Evolutionary conservation across 2,888 invertebrate species (phyloP).

Genomic region (Trissolcus brochymenae): DNA sequence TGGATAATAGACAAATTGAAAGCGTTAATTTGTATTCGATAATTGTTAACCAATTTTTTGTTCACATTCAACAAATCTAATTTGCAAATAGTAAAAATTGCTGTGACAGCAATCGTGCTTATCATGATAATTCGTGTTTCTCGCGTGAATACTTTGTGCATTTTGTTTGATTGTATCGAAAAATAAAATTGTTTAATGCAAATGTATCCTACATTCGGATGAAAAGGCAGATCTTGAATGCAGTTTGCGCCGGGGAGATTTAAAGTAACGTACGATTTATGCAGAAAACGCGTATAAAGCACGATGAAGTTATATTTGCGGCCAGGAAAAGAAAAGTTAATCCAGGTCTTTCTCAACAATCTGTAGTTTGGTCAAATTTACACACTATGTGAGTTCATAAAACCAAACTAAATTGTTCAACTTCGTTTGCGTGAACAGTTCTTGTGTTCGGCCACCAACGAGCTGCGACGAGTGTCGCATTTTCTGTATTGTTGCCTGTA

Average conservation of each 20-base stretch:
- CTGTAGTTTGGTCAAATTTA: conserved; percentile 48
- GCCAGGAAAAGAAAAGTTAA: conserved; percentile 40
- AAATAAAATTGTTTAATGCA: conserved; percentile 51
- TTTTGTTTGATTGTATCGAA: conserved; percentile 48
- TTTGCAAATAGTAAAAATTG: background rate
- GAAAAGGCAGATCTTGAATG: conserved; percentile 42
- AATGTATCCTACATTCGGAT: conserved; percentile 50
- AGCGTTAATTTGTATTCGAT: background rate
- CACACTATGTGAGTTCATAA: conserved; percentile 33
- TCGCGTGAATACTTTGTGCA: conserved; percentile 36
- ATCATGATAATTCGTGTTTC: conserved; percentile 14
- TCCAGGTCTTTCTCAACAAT: conserved; percentile 30
- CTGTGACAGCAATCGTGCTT: conserved; percentile 15
- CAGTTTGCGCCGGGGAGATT: conserved; percentile 15
- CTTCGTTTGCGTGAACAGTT: conserved; percentile 18
- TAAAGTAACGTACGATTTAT: conserved; percentile 35
- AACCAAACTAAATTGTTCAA: conserved; percentile 14
- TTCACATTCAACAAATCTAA: background rate
- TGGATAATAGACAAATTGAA: background rate
- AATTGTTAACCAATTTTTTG: background rate
- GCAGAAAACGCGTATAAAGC: conserved; percentile 39
- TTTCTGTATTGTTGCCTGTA: no score
- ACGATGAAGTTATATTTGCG: conserved; percentile 51
- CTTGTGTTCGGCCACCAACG: background rate
- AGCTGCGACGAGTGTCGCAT: no score